Evolutionary conservation across 2,797 vertebrate species (phyloP), one percentile per base, ranked within the genome.

Genomic region (Characodon lateralis): DNA sequence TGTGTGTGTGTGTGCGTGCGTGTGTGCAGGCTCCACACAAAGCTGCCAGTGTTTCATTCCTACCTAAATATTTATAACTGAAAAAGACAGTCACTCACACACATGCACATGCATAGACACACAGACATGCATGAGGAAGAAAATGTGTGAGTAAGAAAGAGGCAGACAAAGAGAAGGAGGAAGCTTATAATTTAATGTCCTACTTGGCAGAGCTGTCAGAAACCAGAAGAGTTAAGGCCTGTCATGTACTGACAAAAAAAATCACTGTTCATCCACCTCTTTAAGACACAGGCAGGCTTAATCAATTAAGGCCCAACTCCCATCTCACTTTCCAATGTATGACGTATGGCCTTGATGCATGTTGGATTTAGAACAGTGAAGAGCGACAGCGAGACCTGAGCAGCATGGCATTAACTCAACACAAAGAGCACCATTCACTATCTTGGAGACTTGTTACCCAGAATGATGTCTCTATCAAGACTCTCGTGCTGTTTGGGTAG

Each of bases 131-230:
- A 73, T 61, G 70, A n/a, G 22, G 74, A 70, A 81, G 70, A 81
- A 70, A 72, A 48, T 73, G 76, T 46, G 46, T 83, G 72, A 48
- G 46, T 77, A 55, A 74, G 51, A 39, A 61, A 73, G 7, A 74
- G 79, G 81, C 39, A 82, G 77, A 82, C 56, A 78, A 68, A 76
- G 31, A 75, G 79, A 82, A 84, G 78, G 73, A 84, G 79, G 80
- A 81, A 86, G 89, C 89, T 92, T 90, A 92, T 90, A 91, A 92
- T 93, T 93, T 92, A 91, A 91, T 92, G 91, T 91, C 87, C 89
- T 89, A 88, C 85, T 92, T 92, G 91, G 89, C 89, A 92, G 83
- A 76, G 83, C 85, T 92, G 89, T 91, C 89, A 92, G 82, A 84
- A 85, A 79, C 59, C 75, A 83, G 73, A 63, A 82, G 72, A 82